Conservation (phyloP, 2,797 vertebrate species). For the Coregonus sp. region DNA sequence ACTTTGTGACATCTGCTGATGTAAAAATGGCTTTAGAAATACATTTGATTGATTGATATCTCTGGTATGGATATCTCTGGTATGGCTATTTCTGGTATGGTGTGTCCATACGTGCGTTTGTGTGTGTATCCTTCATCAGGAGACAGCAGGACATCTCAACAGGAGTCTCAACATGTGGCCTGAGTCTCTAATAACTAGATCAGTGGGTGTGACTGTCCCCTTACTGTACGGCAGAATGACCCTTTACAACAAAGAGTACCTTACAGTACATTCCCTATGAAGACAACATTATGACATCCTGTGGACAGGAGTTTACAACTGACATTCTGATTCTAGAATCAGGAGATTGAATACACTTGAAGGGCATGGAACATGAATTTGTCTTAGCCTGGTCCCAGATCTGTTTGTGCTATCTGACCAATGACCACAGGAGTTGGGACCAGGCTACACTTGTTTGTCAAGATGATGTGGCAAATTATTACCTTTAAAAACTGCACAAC, state of each 20-base stretch:
- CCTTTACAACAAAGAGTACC: not conserved
- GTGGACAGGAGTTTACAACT: too few relatives aligned
- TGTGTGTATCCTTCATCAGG: not conserved
- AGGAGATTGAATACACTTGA: too few relatives aligned
- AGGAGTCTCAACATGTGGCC: slow-evolving; percentile 10
- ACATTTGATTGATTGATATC: too few relatives aligned
- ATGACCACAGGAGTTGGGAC: not conserved
- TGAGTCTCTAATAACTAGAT: slow-evolving; percentile 22
- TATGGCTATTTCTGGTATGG: too few relatives aligned
- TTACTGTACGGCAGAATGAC: not conserved
- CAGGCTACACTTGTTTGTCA: not conserved
- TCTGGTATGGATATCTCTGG: too few relatives aligned
- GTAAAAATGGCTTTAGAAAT: too few relatives aligned
- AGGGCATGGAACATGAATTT: too few relatives aligned
- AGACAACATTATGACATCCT: too few relatives aligned
- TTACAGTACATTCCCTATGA: too few relatives aligned
- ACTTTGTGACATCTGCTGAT: too few relatives aligned
- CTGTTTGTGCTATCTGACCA: not conserved
- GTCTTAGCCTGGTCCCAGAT: not conserved
- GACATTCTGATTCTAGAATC: too few relatives aligned
- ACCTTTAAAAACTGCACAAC: not conserved
- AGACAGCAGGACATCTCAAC: not conserved
- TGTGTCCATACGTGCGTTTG: not conserved
- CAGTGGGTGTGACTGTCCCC: not conserved
- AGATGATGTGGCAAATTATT: not conserved